These are phyloP conservation scores for Premnoplex brunnescens DNA, from an alignment of 2,797 vertebrate genomes.

Conservation along the genomic window DNA sequence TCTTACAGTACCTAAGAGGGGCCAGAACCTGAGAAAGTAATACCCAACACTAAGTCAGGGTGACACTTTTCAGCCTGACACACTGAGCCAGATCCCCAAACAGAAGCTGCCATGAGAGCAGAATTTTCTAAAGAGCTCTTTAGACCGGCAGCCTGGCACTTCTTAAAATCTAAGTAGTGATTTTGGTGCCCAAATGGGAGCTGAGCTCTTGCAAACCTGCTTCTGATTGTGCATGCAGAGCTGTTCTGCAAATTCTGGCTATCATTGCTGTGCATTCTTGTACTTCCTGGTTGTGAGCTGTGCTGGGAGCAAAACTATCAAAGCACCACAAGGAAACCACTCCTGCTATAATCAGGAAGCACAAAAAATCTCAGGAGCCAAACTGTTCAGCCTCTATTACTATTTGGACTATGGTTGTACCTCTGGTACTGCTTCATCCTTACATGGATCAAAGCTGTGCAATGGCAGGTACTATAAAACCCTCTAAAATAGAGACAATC, in stretches of 20 bases:
- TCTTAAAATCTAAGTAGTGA: not conserved
- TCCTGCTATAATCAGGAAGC: slow-evolving; percentile 61
- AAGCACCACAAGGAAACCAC: slow-evolving; percentile 63
- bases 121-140: slow-evolving; percentile 1
- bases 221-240: slow-evolving; percentile 10
- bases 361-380: slow-evolving; percentile 49
- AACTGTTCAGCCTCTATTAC: not conserved
- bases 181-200: slow-evolving; percentile 43
- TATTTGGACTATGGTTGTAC: not conserved
- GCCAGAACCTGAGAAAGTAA: not conserved
- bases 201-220: slow-evolving; percentile 50
- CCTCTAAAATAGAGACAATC: not conserved
- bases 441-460: not conserved
- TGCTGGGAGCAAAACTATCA: slow-evolving; percentile 65
- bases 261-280: slow-evolving; percentile 40
- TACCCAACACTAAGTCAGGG: not conserved
- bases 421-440: slow-evolving; percentile 4
- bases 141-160: not conserved
- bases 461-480: not conserved
- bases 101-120: not conserved
- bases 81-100: not conserved
- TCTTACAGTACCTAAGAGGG: not conserved
- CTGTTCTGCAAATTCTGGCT: slow-evolving; percentile 62
- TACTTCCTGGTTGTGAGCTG: slow-evolving; percentile 60
- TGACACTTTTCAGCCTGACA: not conserved